These are phyloP conservation scores for Cyaniris semiargus DNA, from an alignment of 2,888 invertebrate genomes.

Conservation along the genomic window DNA sequence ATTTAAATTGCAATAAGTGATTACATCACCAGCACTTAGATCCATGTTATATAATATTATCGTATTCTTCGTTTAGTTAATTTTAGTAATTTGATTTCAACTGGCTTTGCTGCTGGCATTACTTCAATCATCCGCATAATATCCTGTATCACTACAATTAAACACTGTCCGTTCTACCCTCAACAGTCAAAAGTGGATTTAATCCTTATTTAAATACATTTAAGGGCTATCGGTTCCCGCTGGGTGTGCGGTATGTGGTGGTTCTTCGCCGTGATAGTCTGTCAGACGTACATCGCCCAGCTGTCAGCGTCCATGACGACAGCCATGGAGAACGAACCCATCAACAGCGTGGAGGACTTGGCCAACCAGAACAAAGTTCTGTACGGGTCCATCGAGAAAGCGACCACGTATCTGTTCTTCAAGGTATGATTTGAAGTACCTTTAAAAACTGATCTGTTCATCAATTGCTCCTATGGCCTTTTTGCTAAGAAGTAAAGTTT, in stretches of 20 bases:
- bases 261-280: slow-evolving; percentile 96
- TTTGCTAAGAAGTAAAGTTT: no score
- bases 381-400: slow-evolving; percentile 91
- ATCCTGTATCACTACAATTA: no score
- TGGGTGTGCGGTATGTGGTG: slow-evolving; percentile 96
- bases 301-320: slow-evolving; percentile 95
- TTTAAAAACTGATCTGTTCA: no score
- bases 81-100: neutral
- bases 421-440: slow-evolving; percentile 53
- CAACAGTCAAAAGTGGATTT: no score
- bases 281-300: slow-evolving; percentile 96
- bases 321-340: slow-evolving; percentile 90
- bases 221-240: slow-evolving; percentile 92
- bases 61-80: no score
- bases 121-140: neutral
- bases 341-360: slow-evolving; percentile 94
- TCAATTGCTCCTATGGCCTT: no score
- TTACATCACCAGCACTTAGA: no score
- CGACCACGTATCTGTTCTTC: slow-evolving; percentile 95
- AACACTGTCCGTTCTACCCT: no score
- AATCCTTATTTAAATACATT: slow-evolving; percentile 33
- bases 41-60: no score
- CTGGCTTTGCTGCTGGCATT: neutral
- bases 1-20: no score
- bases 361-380: slow-evolving; percentile 94